A percentile compares a stretch with the other conserved stretches of the same genome.
phyloP scores from a whole-genome alignment of 2,113 vertebrate species.

The Phasianus colchicus region DNA sequence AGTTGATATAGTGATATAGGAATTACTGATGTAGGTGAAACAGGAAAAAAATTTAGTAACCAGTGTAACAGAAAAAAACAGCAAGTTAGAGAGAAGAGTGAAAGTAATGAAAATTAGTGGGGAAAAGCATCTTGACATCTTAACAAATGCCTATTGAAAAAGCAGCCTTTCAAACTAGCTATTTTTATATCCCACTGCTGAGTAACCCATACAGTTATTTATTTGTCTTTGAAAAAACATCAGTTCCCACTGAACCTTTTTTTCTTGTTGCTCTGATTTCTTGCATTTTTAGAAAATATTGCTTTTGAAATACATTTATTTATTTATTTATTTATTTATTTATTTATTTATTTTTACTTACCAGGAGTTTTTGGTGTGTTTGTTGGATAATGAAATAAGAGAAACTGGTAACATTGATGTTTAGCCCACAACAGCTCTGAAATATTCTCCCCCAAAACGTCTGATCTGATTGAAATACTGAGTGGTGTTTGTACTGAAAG shows the following conservation, averaged over 20 bases:
- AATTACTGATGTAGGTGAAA: neutral
- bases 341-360: neutral
- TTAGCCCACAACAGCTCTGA: neutral
- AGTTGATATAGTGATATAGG: neutral
- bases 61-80: neutral
- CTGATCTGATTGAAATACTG: neutral
- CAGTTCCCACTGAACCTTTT: neutral
- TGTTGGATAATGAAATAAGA: neutral
- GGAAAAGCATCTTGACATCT: neutral
- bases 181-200: neutral
- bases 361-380: neutral
- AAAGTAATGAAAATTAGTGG: neutral
- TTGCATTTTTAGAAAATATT: neutral
- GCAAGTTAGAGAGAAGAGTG: neutral
- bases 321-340: neutral
- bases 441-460: neutral
- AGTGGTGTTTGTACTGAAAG: neutral
- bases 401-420: neutral
- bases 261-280: neutral
- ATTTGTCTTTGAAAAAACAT: conserved; percentile 14
- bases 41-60: neutral
- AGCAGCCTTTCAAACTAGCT: neutral
- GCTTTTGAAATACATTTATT: neutral
- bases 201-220: neutral
- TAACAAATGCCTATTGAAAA: conserved; percentile 55